Evolutionary conservation across 2,113 vertebrate genomes (phyloP), one percentile per base, ranked within the genome.

Genomic region (Eulacestoma nigropectus): DNA sequence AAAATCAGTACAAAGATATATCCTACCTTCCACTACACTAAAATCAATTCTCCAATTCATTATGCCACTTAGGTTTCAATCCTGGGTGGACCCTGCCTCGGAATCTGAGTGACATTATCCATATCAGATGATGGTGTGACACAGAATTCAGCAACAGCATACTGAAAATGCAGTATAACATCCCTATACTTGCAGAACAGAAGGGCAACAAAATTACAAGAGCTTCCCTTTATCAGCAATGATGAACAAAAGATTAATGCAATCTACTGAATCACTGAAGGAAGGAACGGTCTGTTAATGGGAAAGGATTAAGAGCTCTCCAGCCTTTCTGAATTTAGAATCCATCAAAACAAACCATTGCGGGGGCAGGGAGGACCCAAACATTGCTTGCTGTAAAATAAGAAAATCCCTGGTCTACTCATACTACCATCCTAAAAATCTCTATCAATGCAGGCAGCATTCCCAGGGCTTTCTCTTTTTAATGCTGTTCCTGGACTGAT

Each of bases 161-260:
- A 46, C 10, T 76, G 50, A 69, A 91, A 93, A 67, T 23, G n/a
- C 41, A 82, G 37, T 27, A 2, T 18, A 55, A 65, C 49, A 70
- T 70, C 50, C 78, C 57, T 82, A 30, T 44, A 62, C 33, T 89
- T 69, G 37, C 37, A 75, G 80, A 90, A 76, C 74, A 93, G 87
- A 91, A 76, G 50, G 53, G 41, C 49, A 92, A 86, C 27, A 77
- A 72, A 90, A 90, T 94, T 57, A 77, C 29, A 92, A 77, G 59
- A 84, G 59, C 55, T 80, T 88, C 12, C 60, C 14, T 90, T 73
- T 70, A 84, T 67, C 83, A 84, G 47, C 3, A 3, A 29, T 67
- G 50, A 84, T 59, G 82, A 94, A 80, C 44, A 83, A 46, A 83
- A 93, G 72, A 92, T 91, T 95, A 96, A 59, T 37, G 56, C 25